Conservation (phyloP, 1,140 invertebrate genomes). For the honey bee (Apis mellifera) region DNA sequence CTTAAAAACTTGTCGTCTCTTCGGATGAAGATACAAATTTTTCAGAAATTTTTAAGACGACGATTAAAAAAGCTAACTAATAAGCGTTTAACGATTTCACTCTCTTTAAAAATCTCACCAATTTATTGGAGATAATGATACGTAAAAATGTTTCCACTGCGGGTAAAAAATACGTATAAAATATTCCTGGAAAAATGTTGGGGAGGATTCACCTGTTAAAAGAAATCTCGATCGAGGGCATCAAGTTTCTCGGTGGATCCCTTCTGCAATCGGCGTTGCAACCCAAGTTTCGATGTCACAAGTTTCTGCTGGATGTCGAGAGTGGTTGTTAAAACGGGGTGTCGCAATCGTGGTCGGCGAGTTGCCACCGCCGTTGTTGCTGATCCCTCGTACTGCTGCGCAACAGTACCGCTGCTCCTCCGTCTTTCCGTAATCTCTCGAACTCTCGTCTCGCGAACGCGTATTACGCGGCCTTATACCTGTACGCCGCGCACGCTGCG, state of each 20-base stretch:
- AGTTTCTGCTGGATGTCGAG: constrained; percentile 58
- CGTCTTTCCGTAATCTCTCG: constrained; percentile 65
- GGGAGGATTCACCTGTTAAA: no score
- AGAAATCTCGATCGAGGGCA: constrained; percentile 19
- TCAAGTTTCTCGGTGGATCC: constrained; percentile 23
- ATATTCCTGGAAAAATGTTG: no score
- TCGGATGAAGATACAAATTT: no score
- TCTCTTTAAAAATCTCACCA: no score
- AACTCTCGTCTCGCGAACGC: constrained; percentile 29
- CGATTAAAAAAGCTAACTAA: no score
- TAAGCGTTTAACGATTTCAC: no score
- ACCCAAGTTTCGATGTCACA: constrained; percentile 63
- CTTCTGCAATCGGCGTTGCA: constrained; percentile 50
- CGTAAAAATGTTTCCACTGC: no score
- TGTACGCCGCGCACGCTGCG: not conserved
- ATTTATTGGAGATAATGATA: no score
- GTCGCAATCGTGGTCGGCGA: constrained; percentile 61
- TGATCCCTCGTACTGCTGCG: constrained; percentile 53
- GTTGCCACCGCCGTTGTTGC: constrained; percentile 41
- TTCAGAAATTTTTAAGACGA: no score
- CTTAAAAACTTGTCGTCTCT: no score
- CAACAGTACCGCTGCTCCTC: constrained; percentile 53
- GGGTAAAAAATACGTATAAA: no score
- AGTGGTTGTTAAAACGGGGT: constrained; percentile 67
- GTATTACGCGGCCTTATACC: constrained; percentile 14